A percentile compares a stretch with the other conserved stretches of the same genome.
These are phyloP conservation scores for Lacanobia oleracea DNA, from an alignment of 2,888 invertebrate genomes.

Conservation along the genomic window DNA sequence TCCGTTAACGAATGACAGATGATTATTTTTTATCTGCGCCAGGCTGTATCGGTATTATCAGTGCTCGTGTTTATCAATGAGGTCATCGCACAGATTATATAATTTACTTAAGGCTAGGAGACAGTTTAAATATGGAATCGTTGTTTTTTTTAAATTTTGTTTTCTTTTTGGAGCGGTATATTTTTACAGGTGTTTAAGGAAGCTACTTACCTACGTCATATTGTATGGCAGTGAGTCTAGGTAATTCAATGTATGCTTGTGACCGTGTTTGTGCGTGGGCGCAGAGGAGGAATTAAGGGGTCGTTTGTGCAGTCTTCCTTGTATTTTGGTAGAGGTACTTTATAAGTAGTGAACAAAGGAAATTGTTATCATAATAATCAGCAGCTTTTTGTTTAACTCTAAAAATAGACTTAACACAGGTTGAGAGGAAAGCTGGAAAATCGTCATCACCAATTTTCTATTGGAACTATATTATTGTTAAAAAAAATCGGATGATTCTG, in stretches of 20 bases:
- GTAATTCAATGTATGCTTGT: not conserved
- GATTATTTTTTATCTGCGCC: constrained; percentile 23
- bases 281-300: constrained; percentile 22
- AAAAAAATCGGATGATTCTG: no score
- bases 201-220: not conserved
- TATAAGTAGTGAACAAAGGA: not conserved
- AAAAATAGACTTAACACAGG: not conserved
- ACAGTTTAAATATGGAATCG: constrained; percentile 12
- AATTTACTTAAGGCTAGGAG: constrained; percentile 17
- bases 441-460: not conserved
- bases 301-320: constrained; percentile 10
- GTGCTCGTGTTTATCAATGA: constrained; percentile 43
- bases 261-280: constrained; percentile 17
- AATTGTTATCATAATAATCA: not conserved
- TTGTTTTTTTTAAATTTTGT: not conserved
- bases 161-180: not conserved
- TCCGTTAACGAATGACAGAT: constrained; percentile 45
- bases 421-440: no score
- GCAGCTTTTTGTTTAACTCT: not conserved
- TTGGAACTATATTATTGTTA: not conserved
- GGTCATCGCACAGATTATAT: constrained; percentile 52
- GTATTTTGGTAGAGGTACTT: constrained; percentile 3
- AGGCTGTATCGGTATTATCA: constrained; percentile 34
- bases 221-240: not conserved
- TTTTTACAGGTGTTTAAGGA: not conserved